A percentile compares a stretch with the other conserved stretches of the same genome.
Evolutionary conservation across 2,113 vertebrate genomes (phyloP).

Genomic region (Puma concolor): DNA sequence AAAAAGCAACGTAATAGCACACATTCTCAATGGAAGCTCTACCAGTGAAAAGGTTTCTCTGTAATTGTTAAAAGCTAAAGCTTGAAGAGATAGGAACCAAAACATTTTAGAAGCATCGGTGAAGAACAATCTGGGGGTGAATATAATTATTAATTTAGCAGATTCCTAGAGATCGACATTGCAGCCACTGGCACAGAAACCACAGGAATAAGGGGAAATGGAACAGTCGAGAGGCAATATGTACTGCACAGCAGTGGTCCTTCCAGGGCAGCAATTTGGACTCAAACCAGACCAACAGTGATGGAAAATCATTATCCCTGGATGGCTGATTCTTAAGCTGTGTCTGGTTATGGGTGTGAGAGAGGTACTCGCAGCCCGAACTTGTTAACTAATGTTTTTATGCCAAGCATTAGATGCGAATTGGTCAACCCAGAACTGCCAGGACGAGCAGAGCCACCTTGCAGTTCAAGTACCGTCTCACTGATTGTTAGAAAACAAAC

Average conservation of each 20-base stretch:
- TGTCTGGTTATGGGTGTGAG: not conserved
- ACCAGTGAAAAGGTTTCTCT: not conserved
- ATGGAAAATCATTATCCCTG: constrained; percentile 2
- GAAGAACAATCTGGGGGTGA: not conserved
- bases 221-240: not conserved
- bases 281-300: not conserved
- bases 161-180: not conserved
- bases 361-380: not conserved
- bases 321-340: not conserved
- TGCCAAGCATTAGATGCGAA: constrained; percentile 9
- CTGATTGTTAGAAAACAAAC: constrained; percentile 34
- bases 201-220: not conserved
- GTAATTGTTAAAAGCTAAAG: constrained; percentile 17
- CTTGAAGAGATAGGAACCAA: not conserved
- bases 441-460: not conserved
- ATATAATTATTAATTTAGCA: constrained; percentile 12
- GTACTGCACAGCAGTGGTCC: not conserved
- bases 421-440: not conserved
- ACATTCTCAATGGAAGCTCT: constrained; percentile 6
- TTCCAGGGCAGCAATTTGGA: constrained; percentile 4
- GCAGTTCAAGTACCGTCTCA: constrained; percentile 8
- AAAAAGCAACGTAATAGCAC: not conserved
- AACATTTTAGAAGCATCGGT: not conserved
- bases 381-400: constrained; percentile 6
- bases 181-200: not conserved